Evolutionary conservation across 2,797 vertebrate species (phyloP), one percentile per base, ranked within the genome.

Genomic region (Sebastes oblongus): DNA sequence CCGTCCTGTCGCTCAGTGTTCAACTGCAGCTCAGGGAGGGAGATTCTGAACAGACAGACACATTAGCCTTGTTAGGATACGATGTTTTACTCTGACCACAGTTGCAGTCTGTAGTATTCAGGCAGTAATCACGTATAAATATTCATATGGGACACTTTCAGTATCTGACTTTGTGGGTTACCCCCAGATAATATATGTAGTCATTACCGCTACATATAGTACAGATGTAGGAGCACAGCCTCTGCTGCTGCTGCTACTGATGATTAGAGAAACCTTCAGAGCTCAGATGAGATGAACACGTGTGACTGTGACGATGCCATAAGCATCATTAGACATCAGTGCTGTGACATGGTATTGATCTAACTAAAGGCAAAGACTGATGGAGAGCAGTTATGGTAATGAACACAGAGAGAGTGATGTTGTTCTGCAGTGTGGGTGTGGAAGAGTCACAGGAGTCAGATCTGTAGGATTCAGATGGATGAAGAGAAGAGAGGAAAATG

Each of bases 361-460:
- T 22, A 20, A 2, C 13, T 5, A 46, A 6, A 22, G 68, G 14
- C 20, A 20, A 25, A 22, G 77, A 65, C 11, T 39, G 82, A 68
- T 54, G 65, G 52, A 68, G 66, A 69, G 55, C 25, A 24, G 62
- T 81, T 65, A 20, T 60, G 81, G 71, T 72, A 39, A 72, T 68
- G 75, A 72, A 18, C 42, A n/a, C 27, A 18, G 55, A 75, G 72
- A 58, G 75, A 68, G 68, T 1, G 78, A 64, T 79, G 83, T 29
- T 60, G 2, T n/a, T 79, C 50, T 77, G 69, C 84, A 75, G 75
- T 59, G 84, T 86, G 81, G 83, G 81, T 27, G 80, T 75, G 69
- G 32, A 85, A 25, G 80, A 83, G 77, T 69, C 80, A 36, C 42
- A 66, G 67, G 81, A 71, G 86, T 84, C 77, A 72, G 58, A 80